Evolutionary conservation across 2,888 invertebrate species (phyloP), one percentile per base, ranked within the genome.

Genomic region (Leuctra nigra): DNA sequence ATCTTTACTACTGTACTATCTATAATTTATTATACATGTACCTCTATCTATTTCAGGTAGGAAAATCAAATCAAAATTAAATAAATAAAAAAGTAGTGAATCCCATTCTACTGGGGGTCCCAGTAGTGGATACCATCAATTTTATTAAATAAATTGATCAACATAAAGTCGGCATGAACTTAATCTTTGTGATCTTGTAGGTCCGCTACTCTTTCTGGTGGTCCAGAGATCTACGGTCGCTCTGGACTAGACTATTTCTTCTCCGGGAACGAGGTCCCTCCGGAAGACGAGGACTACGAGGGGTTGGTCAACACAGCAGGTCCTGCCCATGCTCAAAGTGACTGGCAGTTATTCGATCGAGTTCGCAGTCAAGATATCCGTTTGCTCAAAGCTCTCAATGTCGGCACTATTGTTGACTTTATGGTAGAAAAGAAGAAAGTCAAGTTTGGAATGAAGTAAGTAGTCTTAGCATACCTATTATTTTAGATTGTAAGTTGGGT

Each of bases 371-470:
- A 80, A 61, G 89, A 90, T 68, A 86, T 87, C 54, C 78, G 81
- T 63, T 72, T 89, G 46, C 71, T 90, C 33, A 84, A 83, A 68
- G 75, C 77, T 18, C 76, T 87, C 29, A 82, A 83, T 64, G 83
- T 89, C 14, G 79, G 78, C 55, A 84, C 83, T 53, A 89, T 90
- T 64, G 79, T 86, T 61, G 89, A 90, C 72, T 79, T 90, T 54
- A 90, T 90, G 89, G 87, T 90, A 7, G 89, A 90, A 68, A 86
- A 87, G 68, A 85, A 86, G 66, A 89, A 89, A 75, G 83, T 87
- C 38, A 90, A 89, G 72, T 89, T 82, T 72, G 83, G 84, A 59
- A 72, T 89, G 72, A 81, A 86, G 89, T 89, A 76, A 81, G 84
- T 29, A 11, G 11, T n/a, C n/a, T n/a, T n/a, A n/a, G n/a, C n/a